Evolutionary conservation across 1,140 invertebrate species (phyloP).

Genomic region (Diabrotica undecimpunctata): DNA sequence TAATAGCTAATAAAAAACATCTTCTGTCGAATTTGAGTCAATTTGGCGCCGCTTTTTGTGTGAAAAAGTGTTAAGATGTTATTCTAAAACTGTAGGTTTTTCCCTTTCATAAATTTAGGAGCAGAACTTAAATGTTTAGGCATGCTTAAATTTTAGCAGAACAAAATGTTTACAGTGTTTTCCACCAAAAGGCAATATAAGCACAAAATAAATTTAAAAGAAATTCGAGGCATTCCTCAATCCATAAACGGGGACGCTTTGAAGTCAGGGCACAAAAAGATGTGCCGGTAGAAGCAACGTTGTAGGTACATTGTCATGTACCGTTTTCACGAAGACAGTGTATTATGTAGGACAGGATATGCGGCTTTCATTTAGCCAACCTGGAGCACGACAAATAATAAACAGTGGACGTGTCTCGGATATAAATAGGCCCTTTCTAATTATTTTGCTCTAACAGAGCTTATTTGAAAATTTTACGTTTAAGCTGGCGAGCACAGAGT

Average conservation of each 20-base stretch:
- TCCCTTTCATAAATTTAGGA: too few relatives aligned
- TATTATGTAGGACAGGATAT: constrained; percentile 7
- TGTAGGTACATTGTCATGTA: neutral
- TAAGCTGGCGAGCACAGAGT: neutral
- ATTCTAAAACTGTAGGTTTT: too few relatives aligned
- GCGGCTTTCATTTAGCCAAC: constrained; percentile 6
- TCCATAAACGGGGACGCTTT: neutral
- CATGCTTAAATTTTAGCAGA: too few relatives aligned
- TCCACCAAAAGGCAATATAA: too few relatives aligned
- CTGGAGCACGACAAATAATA: constrained; percentile 10
- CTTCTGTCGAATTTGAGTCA: too few relatives aligned
- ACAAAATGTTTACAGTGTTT: too few relatives aligned
- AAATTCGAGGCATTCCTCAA: neutral
- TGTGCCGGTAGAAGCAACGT: neutral
- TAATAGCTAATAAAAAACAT: too few relatives aligned
- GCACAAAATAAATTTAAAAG: too few relatives aligned
- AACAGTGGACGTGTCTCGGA: constrained; percentile 9
- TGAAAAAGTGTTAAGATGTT: too few relatives aligned
- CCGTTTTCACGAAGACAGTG: neutral
- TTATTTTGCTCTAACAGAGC: constrained; percentile 12
- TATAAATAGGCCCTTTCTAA: constrained; percentile 9
- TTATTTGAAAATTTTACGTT: constrained; percentile 3
- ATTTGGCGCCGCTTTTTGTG: too few relatives aligned
- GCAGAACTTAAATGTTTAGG: too few relatives aligned
- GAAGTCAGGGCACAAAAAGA: constrained; percentile 5